A percentile compares a stretch with the other conserved stretches of the same genome.
These are phyloP conservation scores for Drosophila buzzatii DNA, from an alignment of 2,888 invertebrate species.

Conservation along the genomic window DNA sequence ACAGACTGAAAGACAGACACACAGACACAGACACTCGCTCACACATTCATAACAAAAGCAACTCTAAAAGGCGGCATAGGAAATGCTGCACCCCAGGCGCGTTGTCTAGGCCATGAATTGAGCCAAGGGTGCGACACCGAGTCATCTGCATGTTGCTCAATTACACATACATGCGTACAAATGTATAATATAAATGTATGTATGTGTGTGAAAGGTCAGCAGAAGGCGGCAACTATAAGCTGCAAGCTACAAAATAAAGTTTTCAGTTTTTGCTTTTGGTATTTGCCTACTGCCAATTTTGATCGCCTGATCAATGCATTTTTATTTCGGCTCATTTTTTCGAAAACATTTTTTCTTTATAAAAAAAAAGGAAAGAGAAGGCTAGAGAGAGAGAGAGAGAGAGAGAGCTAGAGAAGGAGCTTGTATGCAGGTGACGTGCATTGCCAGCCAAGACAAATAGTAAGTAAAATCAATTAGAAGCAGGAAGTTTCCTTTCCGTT, in stretches of 20 bases:
- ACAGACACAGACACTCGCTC: background rate
- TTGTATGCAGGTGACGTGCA: constrained; percentile 10
- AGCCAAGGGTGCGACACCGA: constrained; percentile 44
- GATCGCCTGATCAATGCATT: constrained; percentile 67
- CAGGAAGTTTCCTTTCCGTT: constrained; percentile 62
- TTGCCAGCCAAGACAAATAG: constrained; percentile 5
- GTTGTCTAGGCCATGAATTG: constrained; percentile 38
- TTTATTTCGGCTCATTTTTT: constrained; percentile 69
- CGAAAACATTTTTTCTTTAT: constrained; percentile 20
- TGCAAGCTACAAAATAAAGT: constrained; percentile 14
- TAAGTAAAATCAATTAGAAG: constrained; percentile 35
- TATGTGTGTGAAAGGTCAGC: constrained; percentile 45
- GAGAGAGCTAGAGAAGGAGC: background rate
- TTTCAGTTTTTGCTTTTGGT: constrained; percentile 4
- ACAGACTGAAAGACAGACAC: background rate
- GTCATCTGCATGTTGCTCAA: constrained; percentile 26
- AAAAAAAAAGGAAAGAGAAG: background rate
- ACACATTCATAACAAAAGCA: background rate
- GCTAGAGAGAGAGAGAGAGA: background rate
- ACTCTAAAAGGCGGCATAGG: constrained; percentile 19
- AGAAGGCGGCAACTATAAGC: constrained; percentile 44
- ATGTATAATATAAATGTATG: background rate
- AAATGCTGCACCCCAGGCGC: constrained; percentile 47
- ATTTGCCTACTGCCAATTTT: constrained; percentile 51
- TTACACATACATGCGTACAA: background rate